Evolutionary conservation across 2,888 invertebrate species (phyloP), one percentile per base, ranked within the genome.

Genomic region (Flabesymbios commensalis): DNA sequence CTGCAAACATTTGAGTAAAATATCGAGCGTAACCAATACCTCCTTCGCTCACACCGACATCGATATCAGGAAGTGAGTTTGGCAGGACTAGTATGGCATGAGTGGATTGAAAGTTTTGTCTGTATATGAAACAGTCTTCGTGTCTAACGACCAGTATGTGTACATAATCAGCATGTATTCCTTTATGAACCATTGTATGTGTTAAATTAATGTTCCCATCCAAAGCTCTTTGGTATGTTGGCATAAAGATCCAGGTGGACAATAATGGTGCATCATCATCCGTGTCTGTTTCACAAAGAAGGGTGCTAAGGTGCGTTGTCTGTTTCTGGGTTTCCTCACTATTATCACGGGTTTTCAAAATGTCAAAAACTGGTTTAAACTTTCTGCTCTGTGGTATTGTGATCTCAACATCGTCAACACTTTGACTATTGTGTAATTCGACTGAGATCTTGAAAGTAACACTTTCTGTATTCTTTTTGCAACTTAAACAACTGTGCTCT

Each of bases 1-100:
- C 47, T 2, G 64, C 60, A 51, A 64, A 57, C 22, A 26, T 19
- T 19, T 64, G 64, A n/a, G 61, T 61, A 48, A 64, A 64, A 2
- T 49, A 28, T 22, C 64, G 7, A 3, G 58, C 54, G 28, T 53
- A 62, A 5, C 62, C 62, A 22, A 62, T 43, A 1, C 54, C 54
- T 32, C 62, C 61, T 29, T 51, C 33, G 19, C 26, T 39, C 22
- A 24, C 56, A 28, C 42, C 36, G 29, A 36, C 31, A 28, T 52
- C 36, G 29, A 28, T 26, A 14, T 45, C 48, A 26, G 33, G 36
- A 32, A 60, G 33, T 1, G 17, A 22, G 29, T 26, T 32, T 10
- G 60, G 60, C 26, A 57, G 31, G 33, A 52, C 57, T 10, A 57
- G 2, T 32, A 56, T 31, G 19, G 55, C 60, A 49, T 56, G 55